Evolutionary conservation across 2,797 vertebrate genomes (phyloP), one percentile per base, ranked within the genome.

Genomic region (Phrynocephalus vlangalii): DNA sequence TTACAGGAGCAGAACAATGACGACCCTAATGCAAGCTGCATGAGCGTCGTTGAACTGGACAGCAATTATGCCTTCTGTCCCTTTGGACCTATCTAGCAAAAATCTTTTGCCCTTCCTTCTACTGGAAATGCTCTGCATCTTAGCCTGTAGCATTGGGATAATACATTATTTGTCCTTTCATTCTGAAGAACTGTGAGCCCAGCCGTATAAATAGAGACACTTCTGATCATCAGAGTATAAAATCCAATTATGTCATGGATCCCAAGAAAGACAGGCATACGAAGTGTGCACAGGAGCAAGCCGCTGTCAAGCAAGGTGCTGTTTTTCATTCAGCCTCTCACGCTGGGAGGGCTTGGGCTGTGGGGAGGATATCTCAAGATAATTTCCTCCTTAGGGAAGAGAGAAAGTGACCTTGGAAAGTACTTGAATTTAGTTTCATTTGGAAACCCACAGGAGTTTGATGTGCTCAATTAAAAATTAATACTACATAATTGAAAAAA

Each of bases 401-500:
- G 68, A 24, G 20, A 4, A 89, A 83, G 85, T 88, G 80, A n/a
- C 68, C 89, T 88, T 24, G 7, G 24, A 89, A 56, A 18, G 79
- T 26, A 82, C 82, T 85, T 73, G 70, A 30, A 85, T 60, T 73
- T 8, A 70, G 18, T 84, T 81, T 87, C 5, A 77, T n/a, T 87
- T 81, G 87, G 5, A 90, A 93, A 91, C 0, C 90, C 20, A 86
- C 13, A 89, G 28, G 90, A 90, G 5, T 89, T 93, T 50, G n/a
- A 66, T 78, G 68, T 8, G 3, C 63, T 77, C 15, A 83, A 82
- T 78, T 83, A 77, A 78, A 78, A 92, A 84, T 84, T 91, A 94
- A 93, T 86, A 91, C 88, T 84, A 84, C 88, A 80, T 87, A 94
- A 89, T 48, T 79, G 89, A 93, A 94, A 92, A 67, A 92, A 93